Percentiles rank a stretch among this genome's conserved stretches.
phyloP scores from a whole-genome alignment of 2,888 invertebrate species.

The Formica aserva region DNA sequence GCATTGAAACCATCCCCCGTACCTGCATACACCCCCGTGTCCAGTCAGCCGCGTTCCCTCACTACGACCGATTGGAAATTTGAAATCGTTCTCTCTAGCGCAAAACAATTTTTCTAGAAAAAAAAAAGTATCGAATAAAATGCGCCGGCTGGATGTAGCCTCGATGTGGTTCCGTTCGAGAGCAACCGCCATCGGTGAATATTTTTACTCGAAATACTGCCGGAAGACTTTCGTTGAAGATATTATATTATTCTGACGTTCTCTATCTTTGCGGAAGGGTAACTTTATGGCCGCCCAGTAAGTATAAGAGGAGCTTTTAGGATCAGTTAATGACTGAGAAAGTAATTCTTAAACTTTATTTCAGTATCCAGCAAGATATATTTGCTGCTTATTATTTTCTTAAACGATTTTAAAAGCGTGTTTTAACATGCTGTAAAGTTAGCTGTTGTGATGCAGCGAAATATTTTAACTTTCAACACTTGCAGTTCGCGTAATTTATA shows the following conservation, averaged over 20 bases:
- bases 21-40: constrained; percentile 41
- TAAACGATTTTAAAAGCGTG: background rate
- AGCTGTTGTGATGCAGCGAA: background rate
- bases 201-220: constrained; percentile 33
- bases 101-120: constrained; percentile 64
- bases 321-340: background rate
- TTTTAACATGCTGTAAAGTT: background rate
- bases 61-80: constrained; percentile 75
- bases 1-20: constrained; percentile 66
- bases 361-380: background rate
- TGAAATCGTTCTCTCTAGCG: constrained; percentile 73
- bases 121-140: constrained; percentile 42
- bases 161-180: constrained; percentile 31
- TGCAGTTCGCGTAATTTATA: background rate
- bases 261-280: background rate
- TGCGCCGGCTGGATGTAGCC: constrained; percentile 35
- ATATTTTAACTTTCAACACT: background rate
- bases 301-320: background rate
- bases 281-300: background rate
- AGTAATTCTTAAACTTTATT: background rate
- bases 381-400: constrained; percentile 4
- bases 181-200: constrained; percentile 41
- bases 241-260: constrained; percentile 25
- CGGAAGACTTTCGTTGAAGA: constrained; percentile 26
- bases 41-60: constrained; percentile 49